These are phyloP conservation scores for Odobenus rosmarus DNA, from an alignment of 2,113 vertebrate species.

Conservation along the genomic window DNA sequence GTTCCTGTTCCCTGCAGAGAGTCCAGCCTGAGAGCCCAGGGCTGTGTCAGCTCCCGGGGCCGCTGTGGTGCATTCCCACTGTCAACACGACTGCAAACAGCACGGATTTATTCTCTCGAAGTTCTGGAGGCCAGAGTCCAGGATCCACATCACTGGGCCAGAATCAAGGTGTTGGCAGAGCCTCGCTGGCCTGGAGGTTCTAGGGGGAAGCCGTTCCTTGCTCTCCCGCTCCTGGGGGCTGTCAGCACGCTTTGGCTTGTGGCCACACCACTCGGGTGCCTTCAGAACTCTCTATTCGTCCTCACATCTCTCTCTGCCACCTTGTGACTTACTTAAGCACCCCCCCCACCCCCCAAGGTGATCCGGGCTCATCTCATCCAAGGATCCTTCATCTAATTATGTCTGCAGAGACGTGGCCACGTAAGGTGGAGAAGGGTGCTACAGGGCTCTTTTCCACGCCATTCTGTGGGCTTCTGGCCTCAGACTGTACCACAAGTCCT, in stretches of 20 bases:
- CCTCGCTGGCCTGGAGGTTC: fast-evolving
- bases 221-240: no score
- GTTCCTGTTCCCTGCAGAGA: not conserved
- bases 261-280: fast-evolving
- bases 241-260: fast-evolving
- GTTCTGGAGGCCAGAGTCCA: not conserved
- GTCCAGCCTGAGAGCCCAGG: not conserved
- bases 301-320: fast-evolving
- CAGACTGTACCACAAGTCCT: not conserved
- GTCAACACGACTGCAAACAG: not conserved
- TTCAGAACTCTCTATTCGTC: fast-evolving
- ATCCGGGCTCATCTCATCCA: not conserved
- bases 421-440: not conserved
- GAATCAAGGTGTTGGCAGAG: not conserved
- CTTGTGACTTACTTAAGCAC: not conserved
- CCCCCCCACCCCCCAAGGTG: no score
- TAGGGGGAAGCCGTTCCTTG: not conserved
- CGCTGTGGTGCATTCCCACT: fast-evolving
- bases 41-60: not conserved
- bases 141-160: not conserved
- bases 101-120: not conserved
- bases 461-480: fast-evolving
- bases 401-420: not conserved
- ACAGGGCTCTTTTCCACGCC: not conserved
- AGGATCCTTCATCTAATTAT: not conserved